A percentile compares a stretch with the other conserved stretches of the same genome.
phyloP scores from a whole-genome alignment of 1,140 invertebrate species.

The Pseudoatta argentina region DNA sequence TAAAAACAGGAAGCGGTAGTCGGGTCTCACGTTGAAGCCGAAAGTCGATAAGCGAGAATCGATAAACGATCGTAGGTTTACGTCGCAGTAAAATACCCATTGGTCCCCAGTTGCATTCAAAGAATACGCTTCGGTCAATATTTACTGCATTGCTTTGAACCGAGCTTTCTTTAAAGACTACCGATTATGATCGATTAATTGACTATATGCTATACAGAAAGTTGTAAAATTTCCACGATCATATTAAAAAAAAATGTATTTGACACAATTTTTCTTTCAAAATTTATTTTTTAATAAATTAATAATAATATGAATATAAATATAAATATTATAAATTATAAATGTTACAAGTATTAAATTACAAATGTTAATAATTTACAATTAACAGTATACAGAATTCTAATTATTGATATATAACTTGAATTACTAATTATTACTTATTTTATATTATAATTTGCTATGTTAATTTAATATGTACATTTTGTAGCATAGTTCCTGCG shows the following conservation, averaged over 20 bases:
- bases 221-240: not conserved
- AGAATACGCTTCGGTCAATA: constrained; percentile 44
- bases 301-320: not conserved
- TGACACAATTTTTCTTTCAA: not conserved
- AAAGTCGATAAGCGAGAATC: constrained; percentile 41
- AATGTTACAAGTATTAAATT: too few species aligned
- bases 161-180: constrained; percentile 28
- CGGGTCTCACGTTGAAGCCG: constrained; percentile 6
- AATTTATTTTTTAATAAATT: not conserved
- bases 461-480: too few species aligned
- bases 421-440: too few species aligned
- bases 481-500: not conserved
- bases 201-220: not conserved
- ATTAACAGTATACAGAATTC: not conserved
- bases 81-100: constrained; percentile 38
- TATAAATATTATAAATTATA: too few species aligned
- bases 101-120: constrained; percentile 22
- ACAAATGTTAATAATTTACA: not conserved
- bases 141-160: constrained; percentile 17
- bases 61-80: constrained; percentile 50
- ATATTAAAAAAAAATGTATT: too few species aligned
- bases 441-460: too few species aligned
- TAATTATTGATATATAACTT: too few species aligned
- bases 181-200: constrained; percentile 42
- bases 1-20: constrained; percentile 54